Base-by-base conservation (phyloP, 2,888 invertebrate species). In the Eledone cirrhosa region DNA sequence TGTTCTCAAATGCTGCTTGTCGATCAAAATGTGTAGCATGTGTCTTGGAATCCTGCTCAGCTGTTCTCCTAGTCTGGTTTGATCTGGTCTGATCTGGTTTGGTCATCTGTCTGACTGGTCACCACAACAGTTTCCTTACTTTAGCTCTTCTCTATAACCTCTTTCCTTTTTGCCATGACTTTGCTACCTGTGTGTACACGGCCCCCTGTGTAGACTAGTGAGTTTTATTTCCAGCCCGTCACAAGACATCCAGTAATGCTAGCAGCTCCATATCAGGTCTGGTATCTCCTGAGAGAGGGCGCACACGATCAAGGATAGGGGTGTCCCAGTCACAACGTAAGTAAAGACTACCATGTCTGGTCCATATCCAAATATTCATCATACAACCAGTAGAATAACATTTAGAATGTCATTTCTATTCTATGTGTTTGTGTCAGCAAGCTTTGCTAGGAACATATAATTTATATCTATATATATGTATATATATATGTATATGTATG, bases 321-420 rank as follows among this genome's bases (percentile, higher is more conserved):
- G 94, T 96, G 19, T 97, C 97, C 2, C 96, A 96, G 88, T 97
- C 97, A 69, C 97, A 97, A 92, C 97, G 96, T 97, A 92, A 94
- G 95, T 89, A 85, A n/a, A 78, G 78, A 67, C 76, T 69, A 53
- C 78, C 77, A 29, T 76, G 76, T 75, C 33, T 41, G n/a, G 33
- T 33, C 41, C 33, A 41, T 72, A 41, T 72, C 29, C 41, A 41
- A 41, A 41, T n/a, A n/a, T 41, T 41, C 41, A 41, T 41, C 3
- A 41, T 41, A n/a, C 41, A 41, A 41, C 41, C 41, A 41, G 41
- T 41, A 41, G 41, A 41, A 41, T 11, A 41, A 41, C 41, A 8
- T 41, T 41, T 41, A 41, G 41, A 41, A 41, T 41, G 5, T 41
- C 41, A n/a, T 11, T 41, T 41, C 41, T 41, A 41, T 41, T 41